Evolutionary conservation across 2,888 invertebrate genomes (phyloP), one percentile per base, ranked within the genome.

Genomic region (Eurytoma californica): DNA sequence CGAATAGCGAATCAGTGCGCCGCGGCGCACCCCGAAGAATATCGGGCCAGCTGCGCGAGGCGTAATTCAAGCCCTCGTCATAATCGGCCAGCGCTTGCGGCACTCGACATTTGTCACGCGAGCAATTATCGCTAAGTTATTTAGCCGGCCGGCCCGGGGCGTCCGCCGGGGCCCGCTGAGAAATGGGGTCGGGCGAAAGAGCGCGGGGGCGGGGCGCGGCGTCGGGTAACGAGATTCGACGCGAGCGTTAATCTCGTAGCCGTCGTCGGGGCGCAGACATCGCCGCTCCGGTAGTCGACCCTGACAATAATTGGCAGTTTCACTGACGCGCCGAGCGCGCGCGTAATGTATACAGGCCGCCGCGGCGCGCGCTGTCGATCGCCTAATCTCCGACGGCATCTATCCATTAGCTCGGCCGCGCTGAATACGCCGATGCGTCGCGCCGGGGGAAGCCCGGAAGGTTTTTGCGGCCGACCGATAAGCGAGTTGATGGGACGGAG

Each of bases 121-220:
- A 77, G 70, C 77, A 81, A 83, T 83, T 83, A 77, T 68, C 76
- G 76, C 70, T 80, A 79, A 82, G 79, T 80, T 80, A 82, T 81
- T 83, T 82, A 81, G 81, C 69, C 47, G 66, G n/a, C 49, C 30
- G 47, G 3, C 57, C 39, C 14, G 20, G 18, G 3, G 4, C 47
- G 5, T 61, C 57, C 60, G 51, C 20, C 51, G 67, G 49, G 60
- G 65, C 68, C 49, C 60, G 51, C 47, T 51, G 67, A 58, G 60
- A 66, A 65, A 77, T 80, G 74, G 76, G 58, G 79, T 74, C 77
- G 79, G 76, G 80, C 77, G 80, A 69, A 68, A 74, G 57, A 76
- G 69, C 63, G 76, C 66, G 16, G 77, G 53, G 24, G 61, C 74
- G 13, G 39, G 39, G 72, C 39, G 67, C 67, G 67, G 47, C 58